A percentile compares a stretch with the other conserved stretches of the same genome.
Conservation (phyloP, 2,888 invertebrate genomes). For the Melieria omissa region DNA sequence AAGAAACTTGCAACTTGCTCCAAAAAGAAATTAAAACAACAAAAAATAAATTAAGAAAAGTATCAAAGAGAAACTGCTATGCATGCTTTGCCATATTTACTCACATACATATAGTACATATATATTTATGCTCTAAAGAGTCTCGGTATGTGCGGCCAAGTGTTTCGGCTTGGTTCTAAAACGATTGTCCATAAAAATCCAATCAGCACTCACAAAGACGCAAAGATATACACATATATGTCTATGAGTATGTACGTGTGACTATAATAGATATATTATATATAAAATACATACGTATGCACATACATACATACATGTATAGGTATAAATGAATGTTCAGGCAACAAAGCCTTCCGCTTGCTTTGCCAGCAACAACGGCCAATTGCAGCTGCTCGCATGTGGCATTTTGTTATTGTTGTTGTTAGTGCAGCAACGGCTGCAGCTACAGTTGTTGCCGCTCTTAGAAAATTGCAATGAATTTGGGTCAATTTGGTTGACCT, state of each 20-base stretch:
- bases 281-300: background rate
- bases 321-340: background rate
- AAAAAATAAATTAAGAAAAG: background rate
- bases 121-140: too few species aligned
- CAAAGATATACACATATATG: background rate
- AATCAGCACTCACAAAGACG: constrained; percentile 11
- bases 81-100: background rate
- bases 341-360: constrained; percentile 31
- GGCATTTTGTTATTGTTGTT: background rate
- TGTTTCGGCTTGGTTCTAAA: constrained; percentile 8
- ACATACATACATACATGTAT: background rate
- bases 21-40: background rate
- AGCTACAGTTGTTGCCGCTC: background rate
- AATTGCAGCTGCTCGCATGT: constrained; percentile 12
- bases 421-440: background rate
- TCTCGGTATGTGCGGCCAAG: too few species aligned
- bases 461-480: constrained; percentile 32
- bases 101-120: background rate
- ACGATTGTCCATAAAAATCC: constrained; percentile 17
- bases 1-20: background rate
- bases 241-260: background rate
- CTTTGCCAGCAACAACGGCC: constrained; percentile 45
- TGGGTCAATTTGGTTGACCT: constrained; percentile 41
- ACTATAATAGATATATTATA: background rate
- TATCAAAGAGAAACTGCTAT: background rate